Percentiles rank a stretch among this genome's conserved stretches.
These are phyloP conservation scores for Nomia melanderi DNA, from an alignment of 1,140 invertebrate genomes.

Conservation along the genomic window DNA sequence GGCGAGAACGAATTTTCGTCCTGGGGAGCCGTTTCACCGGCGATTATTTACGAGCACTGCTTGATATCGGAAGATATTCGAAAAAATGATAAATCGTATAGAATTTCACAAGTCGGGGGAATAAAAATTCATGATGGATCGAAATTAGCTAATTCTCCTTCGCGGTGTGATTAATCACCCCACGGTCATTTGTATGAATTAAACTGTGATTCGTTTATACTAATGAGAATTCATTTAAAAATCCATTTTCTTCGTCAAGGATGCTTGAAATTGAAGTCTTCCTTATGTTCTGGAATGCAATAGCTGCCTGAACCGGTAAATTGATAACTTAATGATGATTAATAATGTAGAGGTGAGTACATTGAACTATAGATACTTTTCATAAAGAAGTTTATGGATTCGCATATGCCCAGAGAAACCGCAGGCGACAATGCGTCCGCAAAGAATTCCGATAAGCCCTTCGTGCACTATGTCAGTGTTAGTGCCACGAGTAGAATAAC, in stretches of 20 bases:
- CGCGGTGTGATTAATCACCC: no score
- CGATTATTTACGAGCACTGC: neutral
- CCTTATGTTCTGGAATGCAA: no score
- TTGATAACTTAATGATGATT: no score
- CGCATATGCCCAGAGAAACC: neutral
- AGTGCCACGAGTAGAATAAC: slow-evolving; percentile 69
- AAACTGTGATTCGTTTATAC: no score
- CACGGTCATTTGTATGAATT: no score
- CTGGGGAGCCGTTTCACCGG: neutral
- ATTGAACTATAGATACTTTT: neutral
- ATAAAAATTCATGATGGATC: no score
- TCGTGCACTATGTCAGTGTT: slow-evolving; percentile 68
- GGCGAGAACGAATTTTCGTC: slow-evolving; percentile 2
- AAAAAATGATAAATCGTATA: neutral
- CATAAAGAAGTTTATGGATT: neutral
- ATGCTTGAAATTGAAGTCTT: no score
- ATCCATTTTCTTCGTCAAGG: no score
- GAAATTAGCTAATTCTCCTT: no score
- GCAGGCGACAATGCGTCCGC: neutral
- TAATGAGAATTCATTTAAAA: no score
- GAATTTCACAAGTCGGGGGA: neutral
- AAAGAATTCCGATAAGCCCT: slow-evolving; percentile 58
- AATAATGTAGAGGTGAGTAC: no score
- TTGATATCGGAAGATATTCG: neutral
- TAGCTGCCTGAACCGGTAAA: no score